Evolutionary conservation across 2,797 vertebrate species (phyloP).

Genomic region (Eutrigla gurnardus): DNA sequence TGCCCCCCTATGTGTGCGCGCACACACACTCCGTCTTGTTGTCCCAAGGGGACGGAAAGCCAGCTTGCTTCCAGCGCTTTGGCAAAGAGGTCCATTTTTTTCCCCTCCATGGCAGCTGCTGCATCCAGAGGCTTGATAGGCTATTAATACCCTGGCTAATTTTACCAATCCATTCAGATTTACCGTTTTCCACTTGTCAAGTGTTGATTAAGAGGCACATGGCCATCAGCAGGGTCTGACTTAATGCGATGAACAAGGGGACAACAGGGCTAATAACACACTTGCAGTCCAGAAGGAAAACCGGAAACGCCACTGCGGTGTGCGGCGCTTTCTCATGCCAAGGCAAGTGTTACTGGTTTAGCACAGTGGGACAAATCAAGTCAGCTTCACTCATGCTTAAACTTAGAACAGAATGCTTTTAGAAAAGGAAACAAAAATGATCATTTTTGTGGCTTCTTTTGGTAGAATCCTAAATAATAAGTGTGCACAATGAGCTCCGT

Average conservation of each 20-base stretch:
- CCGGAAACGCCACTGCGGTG: conserved; percentile 21
- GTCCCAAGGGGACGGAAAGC: conserved; percentile 78
- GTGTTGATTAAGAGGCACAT: conserved; percentile 85
- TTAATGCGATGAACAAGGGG: conserved; percentile 71
- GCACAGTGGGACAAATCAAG: conserved; percentile 6
- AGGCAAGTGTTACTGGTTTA: conserved; percentile 28
- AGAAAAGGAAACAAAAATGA: conserved; percentile 5
- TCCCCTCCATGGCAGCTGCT: conserved; percentile 81
- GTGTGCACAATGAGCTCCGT: background rate
- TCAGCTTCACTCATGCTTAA: conserved; percentile 13
- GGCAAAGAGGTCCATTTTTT: conserved; percentile 78
- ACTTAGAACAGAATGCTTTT: conserved; percentile 17
- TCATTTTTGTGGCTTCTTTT: conserved; percentile 3
- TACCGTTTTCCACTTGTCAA: conserved; percentile 81
- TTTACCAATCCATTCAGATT: conserved; percentile 87
- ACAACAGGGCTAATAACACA: conserved; percentile 64
- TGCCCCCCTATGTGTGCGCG: conserved; percentile 23
- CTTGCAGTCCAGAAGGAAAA: conserved; percentile 50
- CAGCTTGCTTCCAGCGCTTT: conserved; percentile 80
- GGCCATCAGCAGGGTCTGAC: conserved; percentile 74
- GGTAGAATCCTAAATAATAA: background rate
- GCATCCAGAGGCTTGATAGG: conserved; percentile 85
- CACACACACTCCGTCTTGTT: conserved; percentile 50
- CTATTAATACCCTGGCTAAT: conserved; percentile 87
- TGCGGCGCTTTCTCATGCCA: conserved; percentile 33